phyloP scores from a whole-genome alignment of 1,140 invertebrate species.

The Ridgeia piscesae region DNA sequence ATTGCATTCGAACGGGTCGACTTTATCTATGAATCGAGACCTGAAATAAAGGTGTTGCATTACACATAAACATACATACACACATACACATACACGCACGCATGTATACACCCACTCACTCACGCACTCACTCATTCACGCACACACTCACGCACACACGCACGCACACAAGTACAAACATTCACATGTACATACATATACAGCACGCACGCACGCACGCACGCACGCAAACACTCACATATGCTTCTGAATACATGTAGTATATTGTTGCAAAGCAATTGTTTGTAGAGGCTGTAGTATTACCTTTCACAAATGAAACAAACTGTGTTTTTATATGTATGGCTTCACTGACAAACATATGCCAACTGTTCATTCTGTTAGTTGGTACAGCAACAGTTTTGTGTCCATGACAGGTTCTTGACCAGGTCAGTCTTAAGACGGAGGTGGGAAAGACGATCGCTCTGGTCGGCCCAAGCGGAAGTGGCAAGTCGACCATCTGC shows the following conservation, averaged over 20 bases:
- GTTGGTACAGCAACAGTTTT: neutral
- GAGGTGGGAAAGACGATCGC: slow-evolving; percentile 81
- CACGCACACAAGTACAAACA: too few relatives aligned
- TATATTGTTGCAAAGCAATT: too few relatives aligned
- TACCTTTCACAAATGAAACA: too few relatives aligned
- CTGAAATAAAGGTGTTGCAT: slow-evolving; percentile 59
- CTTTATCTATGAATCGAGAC: slow-evolving; percentile 82
- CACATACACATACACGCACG: too few relatives aligned
- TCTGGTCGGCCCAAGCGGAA: slow-evolving; percentile 82
- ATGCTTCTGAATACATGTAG: too few relatives aligned
- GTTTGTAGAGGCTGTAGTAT: too few relatives aligned
- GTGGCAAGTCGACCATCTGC: slow-evolving; percentile 83
- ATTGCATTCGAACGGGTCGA: slow-evolving; percentile 79
- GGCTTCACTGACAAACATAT: neutral
- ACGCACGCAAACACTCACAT: too few relatives aligned
- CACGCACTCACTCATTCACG: too few relatives aligned
- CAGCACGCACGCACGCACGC: too few relatives aligned
- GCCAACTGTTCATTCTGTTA: neutral
- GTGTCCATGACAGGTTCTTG: slow-evolving; percentile 65
- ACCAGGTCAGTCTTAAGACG: slow-evolving; percentile 76
- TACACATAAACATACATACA: neutral
- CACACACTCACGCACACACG: too few relatives aligned
- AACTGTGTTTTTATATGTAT: neutral
- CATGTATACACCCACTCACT: too few relatives aligned
- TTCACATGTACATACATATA: too few relatives aligned